Evolutionary conservation across 2,113 vertebrate genomes (phyloP).

Genomic region (Paramormyrops kingsleyae): DNA sequence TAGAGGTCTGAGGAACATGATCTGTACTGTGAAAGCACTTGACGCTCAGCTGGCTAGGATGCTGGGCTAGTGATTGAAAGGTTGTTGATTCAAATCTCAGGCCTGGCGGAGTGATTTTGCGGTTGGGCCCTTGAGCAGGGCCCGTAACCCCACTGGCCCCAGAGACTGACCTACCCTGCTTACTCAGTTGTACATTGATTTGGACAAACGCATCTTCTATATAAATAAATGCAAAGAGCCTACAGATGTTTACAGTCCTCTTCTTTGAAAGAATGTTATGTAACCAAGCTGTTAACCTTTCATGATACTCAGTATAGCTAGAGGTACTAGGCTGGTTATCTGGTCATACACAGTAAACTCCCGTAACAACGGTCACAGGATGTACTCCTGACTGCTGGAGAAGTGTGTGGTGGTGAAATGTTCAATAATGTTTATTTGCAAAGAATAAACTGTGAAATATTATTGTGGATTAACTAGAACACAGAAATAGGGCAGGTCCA

Average conservation of each 20-base stretch:
- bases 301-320: not conserved
- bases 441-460: not conserved
- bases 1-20: not conserved
- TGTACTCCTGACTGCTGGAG: not conserved
- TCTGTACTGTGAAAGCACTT: not conserved
- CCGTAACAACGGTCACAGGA: not conserved
- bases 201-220: not conserved
- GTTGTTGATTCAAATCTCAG: not conserved
- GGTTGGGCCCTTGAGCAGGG: not conserved
- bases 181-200: not conserved
- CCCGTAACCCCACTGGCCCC: not conserved
- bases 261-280: not conserved
- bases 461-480: not conserved
- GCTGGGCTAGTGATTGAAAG: not conserved
- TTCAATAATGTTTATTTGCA: not conserved
- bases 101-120: not conserved
- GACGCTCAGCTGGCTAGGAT: not conserved
- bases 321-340: not conserved
- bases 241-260: not conserved
- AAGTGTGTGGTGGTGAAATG: not conserved
- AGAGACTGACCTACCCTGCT: not conserved
- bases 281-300: not conserved
- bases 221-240: not conserved
- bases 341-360: not conserved
- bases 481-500: not conserved